Evolutionary conservation across 2,113 vertebrate genomes (phyloP).

Genomic region (Uropsilus gracilis): DNA sequence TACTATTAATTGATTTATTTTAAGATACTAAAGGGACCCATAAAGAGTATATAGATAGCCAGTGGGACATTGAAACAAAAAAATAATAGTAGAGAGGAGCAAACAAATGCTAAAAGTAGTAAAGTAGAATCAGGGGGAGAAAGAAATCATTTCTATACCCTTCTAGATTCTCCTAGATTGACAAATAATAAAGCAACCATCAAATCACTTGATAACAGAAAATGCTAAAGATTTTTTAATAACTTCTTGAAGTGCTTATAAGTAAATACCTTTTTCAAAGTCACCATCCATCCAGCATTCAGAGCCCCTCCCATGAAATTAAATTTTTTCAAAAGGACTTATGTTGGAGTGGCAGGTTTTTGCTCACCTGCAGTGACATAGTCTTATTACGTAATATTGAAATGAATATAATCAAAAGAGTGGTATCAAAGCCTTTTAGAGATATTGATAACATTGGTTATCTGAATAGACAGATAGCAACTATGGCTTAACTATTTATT

Average conservation of each 20-base stretch:
- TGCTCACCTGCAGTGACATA: not conserved
- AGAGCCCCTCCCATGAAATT: too few relatives aligned
- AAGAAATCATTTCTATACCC: too few relatives aligned
- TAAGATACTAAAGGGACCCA: not conserved
- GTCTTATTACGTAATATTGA: not conserved
- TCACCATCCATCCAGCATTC: too few relatives aligned
- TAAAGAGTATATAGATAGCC: not conserved
- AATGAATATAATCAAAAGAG: not conserved
- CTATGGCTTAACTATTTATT: not conserved
- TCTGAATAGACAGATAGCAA: not conserved
- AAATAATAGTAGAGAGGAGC: not conserved
- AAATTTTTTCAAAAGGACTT: too few relatives aligned
- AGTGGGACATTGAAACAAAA: not conserved
- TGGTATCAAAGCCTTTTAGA: not conserved
- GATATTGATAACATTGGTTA: not conserved
- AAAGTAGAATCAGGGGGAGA: not conserved
- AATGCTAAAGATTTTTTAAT: too few relatives aligned
- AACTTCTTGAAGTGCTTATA: too few relatives aligned
- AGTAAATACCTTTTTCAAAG: too few relatives aligned
- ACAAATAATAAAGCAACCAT: too few relatives aligned
- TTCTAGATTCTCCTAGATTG: too few relatives aligned
- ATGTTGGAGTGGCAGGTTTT: too few relatives aligned
- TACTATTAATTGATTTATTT: not conserved
- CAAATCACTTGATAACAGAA: too few relatives aligned
- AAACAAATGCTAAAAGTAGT: not conserved